A percentile compares a stretch with the other conserved stretches of the same genome.
Conservation (phyloP, 2,888 invertebrate species). For the Morpho helenor region DNA sequence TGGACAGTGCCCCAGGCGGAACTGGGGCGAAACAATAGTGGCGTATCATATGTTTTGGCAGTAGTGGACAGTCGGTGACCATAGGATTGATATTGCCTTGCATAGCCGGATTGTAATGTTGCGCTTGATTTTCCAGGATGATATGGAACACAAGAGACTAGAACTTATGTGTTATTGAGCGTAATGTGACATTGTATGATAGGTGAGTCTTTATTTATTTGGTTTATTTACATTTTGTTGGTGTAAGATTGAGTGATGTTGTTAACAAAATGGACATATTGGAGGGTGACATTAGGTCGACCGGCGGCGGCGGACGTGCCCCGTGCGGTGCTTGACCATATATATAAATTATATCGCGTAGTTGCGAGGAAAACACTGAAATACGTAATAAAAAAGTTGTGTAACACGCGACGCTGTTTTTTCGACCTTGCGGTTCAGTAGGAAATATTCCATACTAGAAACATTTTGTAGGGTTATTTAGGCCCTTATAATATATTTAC, state of each 20-base stretch:
- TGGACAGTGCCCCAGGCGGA: slow-evolving; percentile 52
- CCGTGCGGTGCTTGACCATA: slow-evolving; percentile 40
- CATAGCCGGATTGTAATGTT: slow-evolving; percentile 73
- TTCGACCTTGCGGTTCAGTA: slow-evolving; percentile 44
- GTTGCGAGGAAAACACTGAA: slow-evolving; percentile 30
- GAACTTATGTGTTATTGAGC: slow-evolving; percentile 73
- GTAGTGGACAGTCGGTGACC: slow-evolving; percentile 68
- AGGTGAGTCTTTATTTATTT: slow-evolving; percentile 64
- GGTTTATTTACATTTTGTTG: slow-evolving; percentile 72
- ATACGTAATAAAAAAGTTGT: slow-evolving; percentile 49
- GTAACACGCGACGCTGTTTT: slow-evolving; percentile 60
- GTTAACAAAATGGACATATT: slow-evolving; percentile 65
- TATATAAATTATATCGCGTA: slow-evolving; percentile 33
- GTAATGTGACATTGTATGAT: slow-evolving; percentile 79
- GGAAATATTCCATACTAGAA: slow-evolving; percentile 39
- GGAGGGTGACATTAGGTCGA: slow-evolving; percentile 53
- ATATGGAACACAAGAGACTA: slow-evolving; percentile 69
- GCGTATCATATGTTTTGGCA: slow-evolving; percentile 78
- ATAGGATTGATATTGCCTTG: slow-evolving; percentile 77
- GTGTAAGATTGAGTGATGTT: slow-evolving; percentile 50
- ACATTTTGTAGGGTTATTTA: slow-evolving; percentile 14
- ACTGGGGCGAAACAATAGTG: slow-evolving; percentile 60
- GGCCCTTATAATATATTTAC: neutral
- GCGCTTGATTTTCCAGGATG: slow-evolving; percentile 72
- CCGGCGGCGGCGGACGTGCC: slow-evolving; percentile 46